Evolutionary conservation across 2,888 invertebrate genomes (phyloP), one percentile per base, ranked within the genome.

Genomic region (Patella ulyssiponensis): DNA sequence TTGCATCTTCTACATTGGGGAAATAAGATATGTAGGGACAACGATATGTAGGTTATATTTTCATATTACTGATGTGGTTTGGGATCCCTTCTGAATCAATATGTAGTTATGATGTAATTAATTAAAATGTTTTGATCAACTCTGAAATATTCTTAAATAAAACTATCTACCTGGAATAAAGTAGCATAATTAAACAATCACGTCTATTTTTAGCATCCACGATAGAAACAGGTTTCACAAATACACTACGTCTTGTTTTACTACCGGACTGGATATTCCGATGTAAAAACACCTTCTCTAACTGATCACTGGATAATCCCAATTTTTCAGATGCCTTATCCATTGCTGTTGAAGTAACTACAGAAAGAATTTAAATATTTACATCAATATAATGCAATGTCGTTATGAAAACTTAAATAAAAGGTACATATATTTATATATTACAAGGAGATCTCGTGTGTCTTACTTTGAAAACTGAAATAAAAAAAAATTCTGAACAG

Each of bases 151-250:
- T 44, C 9, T 0, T 44, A 44, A 33, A 33, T 44, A 44, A 44
- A 44, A 44, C 44, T 9, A 58, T 20, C 20, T 51, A 89, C 89
- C 86, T 86, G 69, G 86, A 83, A 78, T 90, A 90, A 44, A 90
- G 78, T n/a, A 89, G 76, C 82, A 86, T 90, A 53, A 87, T 84
- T 15, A 90, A 83, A 78, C 89, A 88, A 79, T 89, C 89, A 51
- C 87, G 73, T 4, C 90, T 81, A 75, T 82, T 85, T 58, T 80
- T 75, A 0, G 87, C 86, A 76, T 89, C 88, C 7, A 73, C 71
- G 53, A 83, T 77, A 5, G 83, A 81, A n/a, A 89, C 86, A 5
- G 90, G 88, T 78, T 88, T 90, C 27, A 87, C 81, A 82, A 87
- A 89, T 44, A 90, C 82, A 79, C 88, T 89, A 76, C 82, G 79